phyloP scores from a whole-genome alignment of 2,797 vertebrate genomes.

The Gallinago stenura region DNA sequence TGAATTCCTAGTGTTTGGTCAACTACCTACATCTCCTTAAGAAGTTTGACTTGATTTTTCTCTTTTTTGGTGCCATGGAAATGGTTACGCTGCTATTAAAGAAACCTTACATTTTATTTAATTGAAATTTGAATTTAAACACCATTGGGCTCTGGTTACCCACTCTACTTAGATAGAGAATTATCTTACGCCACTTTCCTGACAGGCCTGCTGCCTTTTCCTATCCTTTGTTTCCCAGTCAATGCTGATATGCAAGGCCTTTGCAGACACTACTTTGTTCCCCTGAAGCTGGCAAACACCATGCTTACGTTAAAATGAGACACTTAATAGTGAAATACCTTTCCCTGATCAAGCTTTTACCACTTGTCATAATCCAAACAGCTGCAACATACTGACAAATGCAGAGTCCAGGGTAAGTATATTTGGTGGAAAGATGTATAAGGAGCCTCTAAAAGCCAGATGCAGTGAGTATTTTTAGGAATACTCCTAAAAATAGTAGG shows the following conservation, averaged over 20 bases:
- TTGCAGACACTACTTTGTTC: background rate
- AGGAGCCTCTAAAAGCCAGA: background rate
- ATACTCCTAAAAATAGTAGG: too few species aligned
- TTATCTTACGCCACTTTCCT: background rate
- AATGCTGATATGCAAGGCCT: accelerated
- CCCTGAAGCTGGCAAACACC: background rate
- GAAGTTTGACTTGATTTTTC: background rate
- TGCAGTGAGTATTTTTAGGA: background rate
- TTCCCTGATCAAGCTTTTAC: background rate
- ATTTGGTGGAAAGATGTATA: background rate
- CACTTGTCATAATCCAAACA: background rate
- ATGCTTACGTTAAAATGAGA: background rate
- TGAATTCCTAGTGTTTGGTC: background rate
- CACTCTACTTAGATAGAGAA: background rate
- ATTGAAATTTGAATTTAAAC: background rate
- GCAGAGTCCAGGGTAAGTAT: background rate
- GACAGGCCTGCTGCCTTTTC: background rate
- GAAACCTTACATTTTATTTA: background rate
- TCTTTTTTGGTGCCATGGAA: background rate
- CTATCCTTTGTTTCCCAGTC: background rate
- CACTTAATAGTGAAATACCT: background rate
- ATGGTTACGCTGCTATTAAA: background rate
- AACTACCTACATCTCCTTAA: background rate
- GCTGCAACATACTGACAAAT: background rate
- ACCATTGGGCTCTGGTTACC: background rate